phyloP scores from a whole-genome alignment of 1,140 invertebrate genomes.

The Aplysia californica region DNA sequence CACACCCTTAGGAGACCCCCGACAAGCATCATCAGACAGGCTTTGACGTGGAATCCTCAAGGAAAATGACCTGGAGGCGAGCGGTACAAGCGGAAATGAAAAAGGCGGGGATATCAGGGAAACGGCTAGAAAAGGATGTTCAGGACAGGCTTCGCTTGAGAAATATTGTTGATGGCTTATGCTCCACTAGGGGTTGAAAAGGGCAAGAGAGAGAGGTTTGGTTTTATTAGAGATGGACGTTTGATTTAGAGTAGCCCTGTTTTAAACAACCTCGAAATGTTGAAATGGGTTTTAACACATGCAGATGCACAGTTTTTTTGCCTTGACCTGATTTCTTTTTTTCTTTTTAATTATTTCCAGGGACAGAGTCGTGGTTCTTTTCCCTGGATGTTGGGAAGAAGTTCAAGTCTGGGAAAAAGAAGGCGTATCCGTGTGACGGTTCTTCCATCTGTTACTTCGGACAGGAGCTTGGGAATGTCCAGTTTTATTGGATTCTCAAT shows the following conservation, averaged over 20 bases:
- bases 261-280: neutral
- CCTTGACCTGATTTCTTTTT: neutral
- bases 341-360: conserved; percentile 62
- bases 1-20: no score
- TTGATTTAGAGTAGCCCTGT: neutral
- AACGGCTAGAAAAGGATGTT: no score
- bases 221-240: neutral
- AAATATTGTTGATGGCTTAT: no score
- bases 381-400: conserved; percentile 73
- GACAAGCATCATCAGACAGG: no score
- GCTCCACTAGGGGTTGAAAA: neutral
- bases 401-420: conserved; percentile 71
- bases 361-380: conserved; percentile 79
- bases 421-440: conserved; percentile 71
- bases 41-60: no score
- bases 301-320: neutral
- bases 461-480: conserved; percentile 77
- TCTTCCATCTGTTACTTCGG: conserved; percentile 73
- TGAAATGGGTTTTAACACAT: neutral
- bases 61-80: no score
- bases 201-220: neutral
- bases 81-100: no score
- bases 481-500: conserved; percentile 80
- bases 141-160: no score
- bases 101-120: no score